Percentiles rank a stretch among this genome's conserved stretches.
Conservation (phyloP, 1,140 invertebrate genomes). For the Nilaparvata lugens region DNA sequence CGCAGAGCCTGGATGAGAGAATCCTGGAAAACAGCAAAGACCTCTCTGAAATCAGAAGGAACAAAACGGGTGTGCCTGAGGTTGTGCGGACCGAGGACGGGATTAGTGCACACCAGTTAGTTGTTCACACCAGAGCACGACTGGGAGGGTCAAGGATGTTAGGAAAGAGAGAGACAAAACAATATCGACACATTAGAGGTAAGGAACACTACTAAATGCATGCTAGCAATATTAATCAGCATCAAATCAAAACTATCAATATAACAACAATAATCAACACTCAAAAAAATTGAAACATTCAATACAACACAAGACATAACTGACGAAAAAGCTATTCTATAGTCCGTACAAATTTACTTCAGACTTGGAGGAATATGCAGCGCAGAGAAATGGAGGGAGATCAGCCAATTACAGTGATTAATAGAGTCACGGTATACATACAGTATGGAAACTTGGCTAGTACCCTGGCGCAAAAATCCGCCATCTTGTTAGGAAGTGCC, state of each 20-base stretch:
- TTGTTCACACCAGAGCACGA: background rate
- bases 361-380: too few relatives aligned
- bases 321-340: too few relatives aligned
- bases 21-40: slow-evolving; percentile 79
- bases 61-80: slow-evolving; percentile 36
- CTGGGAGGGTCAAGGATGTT: background rate
- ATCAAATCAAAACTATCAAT: background rate
- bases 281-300: too few relatives aligned
- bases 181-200: slow-evolving; percentile 2
- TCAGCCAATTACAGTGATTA: too few relatives aligned
- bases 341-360: too few relatives aligned
- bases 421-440: too few relatives aligned
- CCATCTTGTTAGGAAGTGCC: too few relatives aligned
- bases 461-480: too few relatives aligned
- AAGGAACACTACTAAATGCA: background rate
- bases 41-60: slow-evolving; percentile 56
- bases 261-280: background rate
- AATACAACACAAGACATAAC: too few relatives aligned
- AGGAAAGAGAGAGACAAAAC: background rate
- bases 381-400: too few relatives aligned
- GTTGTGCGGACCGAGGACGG: slow-evolving; percentile 12
- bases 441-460: too few relatives aligned
- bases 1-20: slow-evolving; percentile 71
- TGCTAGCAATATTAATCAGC: background rate
- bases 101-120: slow-evolving; percentile 17